Conservation (phyloP, 2,797 vertebrate genomes). For the Myotis pilosus region DNA sequence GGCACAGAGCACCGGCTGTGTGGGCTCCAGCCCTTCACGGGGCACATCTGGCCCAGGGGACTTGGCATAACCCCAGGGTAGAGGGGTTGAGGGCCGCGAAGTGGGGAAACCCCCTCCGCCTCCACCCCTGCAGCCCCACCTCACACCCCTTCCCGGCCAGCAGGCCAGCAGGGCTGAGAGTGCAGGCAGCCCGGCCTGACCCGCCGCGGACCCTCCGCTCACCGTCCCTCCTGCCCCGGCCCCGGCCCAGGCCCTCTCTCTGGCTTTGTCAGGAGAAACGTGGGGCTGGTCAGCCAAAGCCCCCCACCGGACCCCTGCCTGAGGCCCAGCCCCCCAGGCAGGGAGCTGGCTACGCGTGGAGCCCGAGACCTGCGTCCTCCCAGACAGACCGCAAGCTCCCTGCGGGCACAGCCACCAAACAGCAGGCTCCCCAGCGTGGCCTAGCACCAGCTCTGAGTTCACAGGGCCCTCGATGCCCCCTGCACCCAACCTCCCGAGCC, state of each 20-base stretch:
- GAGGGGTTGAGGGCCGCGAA: not conserved
- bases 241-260: not conserved
- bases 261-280: accelerated
- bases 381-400: not conserved
- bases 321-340: accelerated
- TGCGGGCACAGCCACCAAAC: accelerated
- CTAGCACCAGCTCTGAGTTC: not conserved
- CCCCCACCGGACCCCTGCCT: too few species aligned
- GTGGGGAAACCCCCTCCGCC: not conserved
- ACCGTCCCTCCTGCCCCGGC: not conserved
- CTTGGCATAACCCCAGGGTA: not conserved
- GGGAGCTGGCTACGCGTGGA: accelerated
- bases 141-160: not conserved
- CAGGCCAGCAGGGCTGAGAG: accelerated
- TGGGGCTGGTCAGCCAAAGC: not conserved
- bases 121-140: not conserved
- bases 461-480: not conserved
- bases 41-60: accelerated
- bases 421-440: accelerated
- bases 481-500: accelerated
- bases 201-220: accelerated
- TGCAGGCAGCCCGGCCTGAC: accelerated
- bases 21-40: accelerated
- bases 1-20: not conserved
- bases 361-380: accelerated